Conservation (phyloP, 2,888 invertebrate genomes). For the Amphipoea oculea region DNA sequence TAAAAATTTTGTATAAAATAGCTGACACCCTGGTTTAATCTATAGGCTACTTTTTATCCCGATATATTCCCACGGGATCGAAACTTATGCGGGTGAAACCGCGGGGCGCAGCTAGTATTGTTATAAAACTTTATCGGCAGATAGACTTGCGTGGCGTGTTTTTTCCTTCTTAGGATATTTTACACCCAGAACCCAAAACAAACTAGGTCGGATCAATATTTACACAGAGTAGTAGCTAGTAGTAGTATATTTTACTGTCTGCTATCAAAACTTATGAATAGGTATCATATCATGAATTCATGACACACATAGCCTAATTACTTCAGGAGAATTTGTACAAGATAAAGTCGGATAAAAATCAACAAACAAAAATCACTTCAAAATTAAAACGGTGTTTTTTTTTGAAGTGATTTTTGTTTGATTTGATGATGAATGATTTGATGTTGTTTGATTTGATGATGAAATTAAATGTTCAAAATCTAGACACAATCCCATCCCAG, state of each 20-base stretch:
- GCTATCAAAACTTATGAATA: neutral
- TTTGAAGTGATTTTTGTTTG: too few species aligned
- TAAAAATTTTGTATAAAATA: too few species aligned
- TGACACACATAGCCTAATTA: neutral
- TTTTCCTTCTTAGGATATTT: constrained; percentile 2
- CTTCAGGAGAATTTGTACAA: neutral
- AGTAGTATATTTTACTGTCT: neutral
- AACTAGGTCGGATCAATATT: constrained; percentile 4
- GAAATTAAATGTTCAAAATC: neutral
- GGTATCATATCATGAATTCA: neutral
- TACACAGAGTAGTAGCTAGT: neutral
- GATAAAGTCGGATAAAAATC: too few species aligned
- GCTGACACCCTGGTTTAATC: too few species aligned
- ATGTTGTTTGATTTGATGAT: too few species aligned
- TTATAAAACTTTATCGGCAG: neutral
- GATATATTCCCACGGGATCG: too few species aligned
- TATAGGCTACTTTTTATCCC: too few species aligned
- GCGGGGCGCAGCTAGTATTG: too few species aligned
- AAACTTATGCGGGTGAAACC: too few species aligned
- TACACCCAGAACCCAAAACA: neutral
- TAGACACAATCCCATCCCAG: neutral
- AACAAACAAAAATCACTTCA: neutral
- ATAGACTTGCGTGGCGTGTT: neutral
- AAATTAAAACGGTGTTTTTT: neutral
- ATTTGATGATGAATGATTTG: too few species aligned